A percentile compares a stretch with the other conserved stretches of the same genome.
Conservation (phyloP, 2,797 vertebrate species). For the Chloroceryle inda region DNA sequence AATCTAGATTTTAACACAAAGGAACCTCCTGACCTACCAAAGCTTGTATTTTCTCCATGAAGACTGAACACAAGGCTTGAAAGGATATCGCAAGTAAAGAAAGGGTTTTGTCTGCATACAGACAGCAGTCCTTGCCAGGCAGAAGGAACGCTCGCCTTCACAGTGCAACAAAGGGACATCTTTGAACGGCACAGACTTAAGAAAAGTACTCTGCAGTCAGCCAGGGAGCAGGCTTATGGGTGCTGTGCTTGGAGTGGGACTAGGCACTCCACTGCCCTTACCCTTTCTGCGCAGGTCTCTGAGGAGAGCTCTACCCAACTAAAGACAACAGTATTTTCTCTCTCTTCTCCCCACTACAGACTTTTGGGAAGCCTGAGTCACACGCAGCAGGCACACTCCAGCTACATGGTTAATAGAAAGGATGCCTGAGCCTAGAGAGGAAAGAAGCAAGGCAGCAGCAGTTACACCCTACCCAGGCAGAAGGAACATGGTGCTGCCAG, state of each 20-base stretch:
- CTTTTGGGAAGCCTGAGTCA: neutral
- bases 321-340: rapidly evolving
- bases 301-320: neutral
- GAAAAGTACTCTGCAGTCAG: neutral
- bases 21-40: neutral
- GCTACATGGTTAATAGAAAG: neutral
- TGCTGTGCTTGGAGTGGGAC: neutral
- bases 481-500: rapidly evolving
- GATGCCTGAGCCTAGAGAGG: rapidly evolving
- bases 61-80: neutral
- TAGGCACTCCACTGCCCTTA: neutral
- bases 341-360: neutral
- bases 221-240: rapidly evolving
- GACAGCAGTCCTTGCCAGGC: neutral
- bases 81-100: neutral
- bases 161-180: rapidly evolving
- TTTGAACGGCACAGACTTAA: neutral
- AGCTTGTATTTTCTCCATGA: neutral
- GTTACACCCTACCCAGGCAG: neutral
- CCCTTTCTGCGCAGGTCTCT: rapidly evolving
- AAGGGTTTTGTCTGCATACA: neutral
- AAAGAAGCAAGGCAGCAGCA: neutral
- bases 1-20: neutral
- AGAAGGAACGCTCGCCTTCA: rapidly evolving
- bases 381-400: neutral